These are phyloP conservation scores for Laticauda colubrina DNA, from an alignment of 2,113 vertebrate species.

Conservation along the genomic window DNA sequence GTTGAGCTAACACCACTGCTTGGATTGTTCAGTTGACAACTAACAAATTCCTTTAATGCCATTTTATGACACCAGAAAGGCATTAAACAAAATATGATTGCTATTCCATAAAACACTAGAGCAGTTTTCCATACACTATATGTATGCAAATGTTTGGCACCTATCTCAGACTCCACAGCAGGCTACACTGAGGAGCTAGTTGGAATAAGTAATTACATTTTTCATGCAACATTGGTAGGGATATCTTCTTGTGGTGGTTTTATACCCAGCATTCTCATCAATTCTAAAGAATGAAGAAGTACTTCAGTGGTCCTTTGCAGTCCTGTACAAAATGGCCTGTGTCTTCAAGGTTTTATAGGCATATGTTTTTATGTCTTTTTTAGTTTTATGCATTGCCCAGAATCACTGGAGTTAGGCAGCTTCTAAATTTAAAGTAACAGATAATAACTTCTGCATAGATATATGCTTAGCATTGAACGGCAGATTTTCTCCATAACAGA, in stretches of 20 bases:
- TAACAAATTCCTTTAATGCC: constrained; percentile 71
- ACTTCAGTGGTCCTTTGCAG: background rate
- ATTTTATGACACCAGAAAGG: constrained; percentile 74
- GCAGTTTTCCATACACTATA: constrained; percentile 62
- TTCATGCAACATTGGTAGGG: background rate
- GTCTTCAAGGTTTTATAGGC: background rate
- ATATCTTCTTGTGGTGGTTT: background rate
- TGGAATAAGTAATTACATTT: constrained; percentile 59
- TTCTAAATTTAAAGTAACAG: background rate
- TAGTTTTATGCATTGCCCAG: background rate
- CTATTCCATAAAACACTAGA: constrained; percentile 71
- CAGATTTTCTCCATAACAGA: background rate
- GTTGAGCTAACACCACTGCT: constrained; percentile 72
- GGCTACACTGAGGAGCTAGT: constrained; percentile 64
- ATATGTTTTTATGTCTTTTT: background rate
- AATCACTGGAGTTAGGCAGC: background rate
- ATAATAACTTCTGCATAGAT: background rate
- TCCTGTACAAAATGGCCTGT: background rate
- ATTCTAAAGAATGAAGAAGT: background rate
- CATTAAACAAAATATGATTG: constrained; percentile 76
- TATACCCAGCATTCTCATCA: background rate
- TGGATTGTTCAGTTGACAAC: constrained; percentile 72
- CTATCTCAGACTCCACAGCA: constrained; percentile 64
- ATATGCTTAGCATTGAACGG: background rate
- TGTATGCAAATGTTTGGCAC: constrained; percentile 68